Conservation (phyloP, 2,113 vertebrate genomes). For the Camelus dromedarius region DNA sequence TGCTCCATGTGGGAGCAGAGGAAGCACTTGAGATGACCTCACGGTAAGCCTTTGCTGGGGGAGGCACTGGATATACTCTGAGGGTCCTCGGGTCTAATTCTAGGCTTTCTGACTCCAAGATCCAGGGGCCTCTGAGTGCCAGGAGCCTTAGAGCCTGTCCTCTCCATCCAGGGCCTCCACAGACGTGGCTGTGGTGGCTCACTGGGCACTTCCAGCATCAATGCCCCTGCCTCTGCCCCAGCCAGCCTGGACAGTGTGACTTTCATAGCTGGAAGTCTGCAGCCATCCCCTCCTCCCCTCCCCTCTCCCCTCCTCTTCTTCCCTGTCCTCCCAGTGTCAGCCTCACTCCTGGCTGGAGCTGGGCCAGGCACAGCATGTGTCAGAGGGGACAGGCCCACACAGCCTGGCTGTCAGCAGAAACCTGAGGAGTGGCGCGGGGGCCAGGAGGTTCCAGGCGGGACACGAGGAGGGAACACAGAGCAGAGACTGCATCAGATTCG, state of each 20-base stretch:
- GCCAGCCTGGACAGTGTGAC: not conserved
- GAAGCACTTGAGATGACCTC: not conserved
- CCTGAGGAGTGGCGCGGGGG: constrained; percentile 34
- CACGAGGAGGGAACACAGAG: constrained; percentile 88
- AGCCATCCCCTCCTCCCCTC: not conserved
- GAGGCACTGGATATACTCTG: not conserved
- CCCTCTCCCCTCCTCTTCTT: not conserved
- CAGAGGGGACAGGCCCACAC: not conserved
- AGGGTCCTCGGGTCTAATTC: not conserved
- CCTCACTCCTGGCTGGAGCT: not conserved
- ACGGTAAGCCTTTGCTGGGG: not conserved
- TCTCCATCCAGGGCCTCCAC: not conserved
- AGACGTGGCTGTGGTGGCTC: not conserved
- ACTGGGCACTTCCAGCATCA: not conserved
- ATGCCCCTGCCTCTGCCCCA: not conserved
- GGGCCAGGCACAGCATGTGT: not conserved
- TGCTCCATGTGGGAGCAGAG: not conserved
- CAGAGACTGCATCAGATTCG: constrained; percentile 85
- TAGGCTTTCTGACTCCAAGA: not conserved
- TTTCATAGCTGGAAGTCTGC: not conserved
- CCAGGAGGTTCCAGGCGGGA: constrained; percentile 84
- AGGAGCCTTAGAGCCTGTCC: not conserved
- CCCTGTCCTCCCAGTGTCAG: not conserved
- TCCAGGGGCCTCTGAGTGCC: not conserved
- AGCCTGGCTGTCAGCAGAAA: constrained; percentile 59